Conservation (phyloP, 64 coral and sea anemone genomes). For the Catalaphyllia jardinei region DNA sequence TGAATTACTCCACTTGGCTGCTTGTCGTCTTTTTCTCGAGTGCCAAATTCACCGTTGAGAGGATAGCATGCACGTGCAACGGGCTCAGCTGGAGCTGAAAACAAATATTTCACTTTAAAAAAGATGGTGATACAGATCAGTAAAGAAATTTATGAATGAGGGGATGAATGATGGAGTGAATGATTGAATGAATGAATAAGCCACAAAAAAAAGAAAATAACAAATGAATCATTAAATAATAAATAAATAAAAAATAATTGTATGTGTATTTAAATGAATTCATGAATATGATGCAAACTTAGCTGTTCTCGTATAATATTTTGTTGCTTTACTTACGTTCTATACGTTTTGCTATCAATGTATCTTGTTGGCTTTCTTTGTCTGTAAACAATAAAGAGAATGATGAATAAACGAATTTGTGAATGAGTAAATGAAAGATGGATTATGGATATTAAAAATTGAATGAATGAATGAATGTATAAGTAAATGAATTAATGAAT, state of each 20-base stretch:
- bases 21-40: background rate
- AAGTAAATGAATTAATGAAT: too few relatives aligned
- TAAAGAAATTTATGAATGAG: background rate
- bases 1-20: background rate
- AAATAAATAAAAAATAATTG: too few relatives aligned
- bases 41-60: background rate
- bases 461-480: background rate
- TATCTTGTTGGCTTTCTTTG: background rate
- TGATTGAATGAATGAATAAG: background rate
- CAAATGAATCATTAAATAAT: too few relatives aligned
- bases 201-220: too few relatives aligned
- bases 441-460: background rate
- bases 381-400: background rate
- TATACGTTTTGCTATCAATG: background rate
- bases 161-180: background rate
- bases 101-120: too few relatives aligned
- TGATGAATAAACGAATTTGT: background rate
- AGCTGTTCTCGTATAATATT: too few relatives aligned
- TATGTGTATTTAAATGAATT: too few relatives aligned
- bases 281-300: too few relatives aligned
- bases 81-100: background rate
- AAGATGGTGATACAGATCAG: background rate
- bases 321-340: background rate
- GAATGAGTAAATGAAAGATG: background rate
- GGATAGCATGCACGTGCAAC: slow-evolving; percentile 3